phyloP scores from a whole-genome alignment of 1,140 invertebrate species.

The Psilanteris sp. region DNA sequence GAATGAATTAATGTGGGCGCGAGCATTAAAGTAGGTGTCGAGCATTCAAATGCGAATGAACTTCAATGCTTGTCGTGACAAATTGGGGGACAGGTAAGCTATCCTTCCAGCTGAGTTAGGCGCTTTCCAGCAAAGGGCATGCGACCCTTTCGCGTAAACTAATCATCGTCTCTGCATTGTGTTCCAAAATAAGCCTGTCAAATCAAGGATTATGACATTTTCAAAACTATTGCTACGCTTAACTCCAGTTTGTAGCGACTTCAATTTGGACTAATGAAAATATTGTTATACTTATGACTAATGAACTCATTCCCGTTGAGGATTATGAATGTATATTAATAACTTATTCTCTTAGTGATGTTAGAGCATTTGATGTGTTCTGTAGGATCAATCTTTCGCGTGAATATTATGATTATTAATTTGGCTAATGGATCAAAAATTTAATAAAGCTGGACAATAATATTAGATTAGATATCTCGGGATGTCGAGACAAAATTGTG shows the following conservation, averaged over 20 bases:
- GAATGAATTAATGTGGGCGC: constrained; percentile 71
- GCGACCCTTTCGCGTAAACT: constrained; percentile 55
- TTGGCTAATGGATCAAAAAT: too few relatives aligned
- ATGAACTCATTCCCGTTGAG: too few relatives aligned
- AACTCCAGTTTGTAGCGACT: too few relatives aligned
- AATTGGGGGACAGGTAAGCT: constrained; percentile 70
- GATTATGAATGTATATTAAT: too few relatives aligned
- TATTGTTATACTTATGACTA: too few relatives aligned
- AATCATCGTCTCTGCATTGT: constrained; percentile 48
- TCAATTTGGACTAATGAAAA: too few relatives aligned
- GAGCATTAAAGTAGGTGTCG: constrained; percentile 68
- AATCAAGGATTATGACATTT: constrained; percentile 42
- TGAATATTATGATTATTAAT: too few relatives aligned
- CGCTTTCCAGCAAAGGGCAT: constrained; percentile 43
- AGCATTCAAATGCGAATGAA: constrained; percentile 69
- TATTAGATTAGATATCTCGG: too few relatives aligned
- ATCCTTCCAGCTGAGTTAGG: constrained; percentile 57
- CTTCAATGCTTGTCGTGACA: constrained; percentile 64
- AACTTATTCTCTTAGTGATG: too few relatives aligned
- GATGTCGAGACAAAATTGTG: constrained; percentile 9
- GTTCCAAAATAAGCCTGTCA: constrained; percentile 38
- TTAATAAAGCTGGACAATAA: too few relatives aligned
- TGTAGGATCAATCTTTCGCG: too few relatives aligned
- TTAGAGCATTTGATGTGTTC: too few relatives aligned
- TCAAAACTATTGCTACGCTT: constrained; percentile 26